These are phyloP conservation scores for Drosophila tsacasi DNA, from an alignment of 1,140 invertebrate genomes.

Conservation along the genomic window DNA sequence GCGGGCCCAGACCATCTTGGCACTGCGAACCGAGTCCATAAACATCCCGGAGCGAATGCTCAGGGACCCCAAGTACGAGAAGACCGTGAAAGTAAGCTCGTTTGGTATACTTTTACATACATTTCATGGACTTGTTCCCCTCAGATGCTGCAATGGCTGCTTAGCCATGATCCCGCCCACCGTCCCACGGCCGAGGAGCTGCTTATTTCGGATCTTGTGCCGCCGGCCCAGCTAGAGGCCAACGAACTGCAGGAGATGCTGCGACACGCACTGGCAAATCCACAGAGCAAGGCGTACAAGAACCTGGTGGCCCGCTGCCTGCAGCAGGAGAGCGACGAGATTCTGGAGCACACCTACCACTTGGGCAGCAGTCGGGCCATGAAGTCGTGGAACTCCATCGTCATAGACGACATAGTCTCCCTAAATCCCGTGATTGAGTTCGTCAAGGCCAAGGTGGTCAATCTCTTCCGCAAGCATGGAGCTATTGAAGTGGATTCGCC, in stretches of 20 bases:
- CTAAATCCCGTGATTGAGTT: slow-evolving; percentile 79
- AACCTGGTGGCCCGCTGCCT: slow-evolving; percentile 90
- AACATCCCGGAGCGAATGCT: slow-evolving; percentile 87
- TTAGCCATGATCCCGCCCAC: slow-evolving; percentile 93
- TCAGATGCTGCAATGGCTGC: slow-evolving; percentile 88
- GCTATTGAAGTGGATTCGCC: slow-evolving; percentile 91
- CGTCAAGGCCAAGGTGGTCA: slow-evolving; percentile 86
- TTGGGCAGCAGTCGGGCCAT: slow-evolving; percentile 86
- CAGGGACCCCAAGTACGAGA: slow-evolving; percentile 77
- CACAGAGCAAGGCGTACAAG: slow-evolving; percentile 93
- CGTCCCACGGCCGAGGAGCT: slow-evolving; percentile 94
- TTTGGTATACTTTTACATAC: neutral
- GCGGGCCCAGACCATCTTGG: slow-evolving; percentile 90
- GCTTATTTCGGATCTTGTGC: slow-evolving; percentile 92
- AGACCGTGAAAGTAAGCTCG: slow-evolving; percentile 70
- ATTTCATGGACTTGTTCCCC: neutral
- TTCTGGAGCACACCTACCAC: slow-evolving; percentile 92
- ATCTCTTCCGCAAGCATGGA: slow-evolving; percentile 92
- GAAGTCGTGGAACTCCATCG: slow-evolving; percentile 80
- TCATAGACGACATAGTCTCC: slow-evolving; percentile 83
- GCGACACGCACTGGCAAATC: slow-evolving; percentile 91
- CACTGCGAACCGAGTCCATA: slow-evolving; percentile 89
- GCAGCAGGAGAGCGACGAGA: slow-evolving; percentile 88
- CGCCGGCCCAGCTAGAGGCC: slow-evolving; percentile 90
- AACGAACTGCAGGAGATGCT: slow-evolving; percentile 92